These are phyloP conservation scores for Apteryx owenii DNA, from an alignment of 2,113 vertebrate species.

Conservation along the genomic window DNA sequence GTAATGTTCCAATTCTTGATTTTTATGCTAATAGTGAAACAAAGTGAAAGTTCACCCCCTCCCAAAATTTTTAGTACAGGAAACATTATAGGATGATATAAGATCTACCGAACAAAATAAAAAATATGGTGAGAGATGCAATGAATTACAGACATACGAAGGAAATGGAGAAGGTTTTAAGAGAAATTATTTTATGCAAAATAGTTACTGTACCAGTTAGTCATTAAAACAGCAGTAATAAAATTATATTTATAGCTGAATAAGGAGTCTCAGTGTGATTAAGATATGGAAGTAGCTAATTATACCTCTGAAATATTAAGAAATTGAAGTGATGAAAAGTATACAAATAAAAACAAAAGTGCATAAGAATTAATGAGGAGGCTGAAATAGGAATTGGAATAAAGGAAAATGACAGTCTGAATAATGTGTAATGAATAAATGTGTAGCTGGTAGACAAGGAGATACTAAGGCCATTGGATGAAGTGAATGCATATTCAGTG, in stretches of 20 bases:
- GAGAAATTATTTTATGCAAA: conserved; percentile 44
- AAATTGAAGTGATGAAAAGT: conserved; percentile 55
- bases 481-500: neutral
- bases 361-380: conserved; percentile 55
- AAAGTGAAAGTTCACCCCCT: neutral
- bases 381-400: conserved; percentile 51
- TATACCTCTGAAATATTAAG: conserved; percentile 66
- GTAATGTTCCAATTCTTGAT: neutral
- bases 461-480: neutral
- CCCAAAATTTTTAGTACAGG: neutral
- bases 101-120: neutral
- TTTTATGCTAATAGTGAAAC: neutral
- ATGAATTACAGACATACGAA: conserved; percentile 27
- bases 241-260: conserved; percentile 63
- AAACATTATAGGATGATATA: neutral
- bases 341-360: conserved; percentile 62
- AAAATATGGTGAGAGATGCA: neutral
- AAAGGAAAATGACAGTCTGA: conserved; percentile 49
- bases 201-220: conserved; percentile 50
- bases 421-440: conserved; percentile 28
- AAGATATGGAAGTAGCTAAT: conserved; percentile 59
- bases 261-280: conserved; percentile 62
- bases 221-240: conserved; percentile 63
- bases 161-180: conserved; percentile 34
- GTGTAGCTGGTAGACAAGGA: neutral